Evolutionary conservation across 1,140 invertebrate species (phyloP).

Genomic region (Formica selysi): DNA sequence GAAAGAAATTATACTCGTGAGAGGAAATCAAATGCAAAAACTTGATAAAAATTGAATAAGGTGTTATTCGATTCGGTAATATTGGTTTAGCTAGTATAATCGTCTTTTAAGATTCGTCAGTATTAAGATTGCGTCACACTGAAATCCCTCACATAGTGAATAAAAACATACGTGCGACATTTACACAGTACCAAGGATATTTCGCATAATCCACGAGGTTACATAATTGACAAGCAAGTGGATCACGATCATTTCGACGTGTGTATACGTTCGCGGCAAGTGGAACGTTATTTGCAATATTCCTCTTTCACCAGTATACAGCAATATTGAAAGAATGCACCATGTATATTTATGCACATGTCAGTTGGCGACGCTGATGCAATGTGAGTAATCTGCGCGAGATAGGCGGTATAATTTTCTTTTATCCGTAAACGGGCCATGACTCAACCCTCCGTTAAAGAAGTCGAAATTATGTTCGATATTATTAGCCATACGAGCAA

Average conservation of each 20-base stretch:
- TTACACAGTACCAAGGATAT: neutral
- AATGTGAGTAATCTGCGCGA: slow-evolving; percentile 26
- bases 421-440: slow-evolving; percentile 35
- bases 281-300: slow-evolving; percentile 41
- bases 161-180: slow-evolving; percentile 19
- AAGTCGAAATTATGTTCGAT: neutral
- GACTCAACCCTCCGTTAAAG: slow-evolving; percentile 9
- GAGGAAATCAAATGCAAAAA: neutral
- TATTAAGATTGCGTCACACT: neutral
- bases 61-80: too few species aligned
- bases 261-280: slow-evolving; percentile 20
- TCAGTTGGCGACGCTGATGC: slow-evolving; percentile 42
- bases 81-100: too few species aligned
- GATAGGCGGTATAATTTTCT: slow-evolving; percentile 45
- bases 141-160: neutral
- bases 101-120: neutral
- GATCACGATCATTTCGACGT: slow-evolving; percentile 41
- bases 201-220: slow-evolving; percentile 32
- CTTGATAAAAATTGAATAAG: neutral
- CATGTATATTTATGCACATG: slow-evolving; percentile 56
- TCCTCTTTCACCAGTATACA: neutral
- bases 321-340: slow-evolving; percentile 40
- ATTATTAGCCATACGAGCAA: slow-evolving; percentile 33
- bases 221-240: slow-evolving; percentile 54
- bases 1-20: neutral